These are phyloP conservation scores for Scaptomyza polygonia DNA, from an alignment of 2,888 invertebrate species.

Conservation along the genomic window DNA sequence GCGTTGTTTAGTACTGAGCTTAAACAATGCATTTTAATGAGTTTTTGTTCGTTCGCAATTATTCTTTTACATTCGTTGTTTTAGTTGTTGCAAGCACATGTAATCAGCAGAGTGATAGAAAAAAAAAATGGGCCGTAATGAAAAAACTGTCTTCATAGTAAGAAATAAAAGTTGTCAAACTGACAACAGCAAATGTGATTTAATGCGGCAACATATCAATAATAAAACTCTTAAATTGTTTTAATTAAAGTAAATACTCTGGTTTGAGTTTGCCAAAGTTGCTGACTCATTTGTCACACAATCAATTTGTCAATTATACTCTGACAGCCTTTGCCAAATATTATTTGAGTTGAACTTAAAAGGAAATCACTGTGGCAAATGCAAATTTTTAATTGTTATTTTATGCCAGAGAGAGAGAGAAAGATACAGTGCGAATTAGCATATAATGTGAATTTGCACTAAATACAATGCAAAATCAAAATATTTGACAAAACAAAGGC, in stretches of 20 bases:
- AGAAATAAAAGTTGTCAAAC: not conserved
- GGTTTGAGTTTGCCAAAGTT: not conserved
- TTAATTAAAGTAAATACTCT: too few relatives aligned
- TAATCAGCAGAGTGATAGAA: constrained; percentile 33
- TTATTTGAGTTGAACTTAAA: not conserved
- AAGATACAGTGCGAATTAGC: not conserved
- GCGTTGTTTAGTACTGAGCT: constrained; percentile 34
- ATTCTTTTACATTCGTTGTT: constrained; percentile 51
- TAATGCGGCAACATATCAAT: not conserved
- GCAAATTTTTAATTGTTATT: constrained; percentile 23
- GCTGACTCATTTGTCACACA: not conserved
- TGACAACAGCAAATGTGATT: not conserved
- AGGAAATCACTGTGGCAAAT: not conserved
- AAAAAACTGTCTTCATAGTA: not conserved
- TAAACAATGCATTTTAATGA: constrained; percentile 64
- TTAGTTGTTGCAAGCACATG: constrained; percentile 27
- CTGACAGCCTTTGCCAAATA: not conserved
- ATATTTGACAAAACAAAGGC: constrained; percentile 26
- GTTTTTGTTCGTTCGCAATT: constrained; percentile 66
- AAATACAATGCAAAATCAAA: constrained; percentile 32
- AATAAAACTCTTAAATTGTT: not conserved
- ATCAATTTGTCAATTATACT: not conserved
- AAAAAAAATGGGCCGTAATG: constrained; percentile 1
- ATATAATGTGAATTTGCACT: not conserved
- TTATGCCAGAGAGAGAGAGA: not conserved